Evolutionary conservation across 2,113 vertebrate genomes (phyloP).

Genomic region (Mirza zaza): DNA sequence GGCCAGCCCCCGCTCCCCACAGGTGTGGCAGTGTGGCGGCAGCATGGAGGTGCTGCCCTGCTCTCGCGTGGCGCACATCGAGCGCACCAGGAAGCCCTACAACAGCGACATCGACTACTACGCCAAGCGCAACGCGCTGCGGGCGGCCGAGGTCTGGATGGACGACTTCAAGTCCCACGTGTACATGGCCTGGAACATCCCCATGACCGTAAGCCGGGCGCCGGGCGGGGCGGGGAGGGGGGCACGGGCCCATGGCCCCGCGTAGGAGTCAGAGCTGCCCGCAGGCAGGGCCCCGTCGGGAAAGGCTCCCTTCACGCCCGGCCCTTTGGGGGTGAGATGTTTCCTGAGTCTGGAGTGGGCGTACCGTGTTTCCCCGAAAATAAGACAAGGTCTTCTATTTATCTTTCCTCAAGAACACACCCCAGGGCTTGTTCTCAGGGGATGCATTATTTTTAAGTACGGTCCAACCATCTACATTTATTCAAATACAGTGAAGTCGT

Average conservation of each 20-base stretch:
- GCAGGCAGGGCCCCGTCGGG: rapidly evolving
- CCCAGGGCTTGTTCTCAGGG: too few relatives aligned
- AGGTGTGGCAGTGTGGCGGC: conserved; percentile 99
- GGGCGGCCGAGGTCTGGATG: conserved; percentile 99
- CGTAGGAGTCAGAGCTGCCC: neutral
- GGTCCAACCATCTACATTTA: too few relatives aligned
- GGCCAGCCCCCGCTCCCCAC: neutral
- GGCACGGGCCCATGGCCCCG: rapidly evolving
- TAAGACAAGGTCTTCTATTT: too few relatives aligned
- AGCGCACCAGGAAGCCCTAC: conserved; percentile 98
- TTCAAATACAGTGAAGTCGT: too few relatives aligned
- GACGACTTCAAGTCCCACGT: conserved; percentile 98
- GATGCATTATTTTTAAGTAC: too few relatives aligned
- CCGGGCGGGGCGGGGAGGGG: rapidly evolving
- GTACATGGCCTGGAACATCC: conserved; percentile 99
- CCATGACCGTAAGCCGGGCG: conserved; percentile 91
- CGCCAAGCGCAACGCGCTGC: conserved; percentile 95
- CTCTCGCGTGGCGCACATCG: conserved; percentile 96
- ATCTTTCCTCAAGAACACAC: too few relatives aligned
- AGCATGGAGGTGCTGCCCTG: conserved; percentile 99
- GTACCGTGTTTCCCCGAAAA: too few relatives aligned
- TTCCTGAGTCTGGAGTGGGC: neutral
- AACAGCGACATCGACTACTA: conserved; percentile 99
- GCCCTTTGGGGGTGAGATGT: rapidly evolving
- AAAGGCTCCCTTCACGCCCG: neutral